These are phyloP conservation scores for Drosophila persimilis DNA, from an alignment of 1,140 invertebrate species.

Conservation along the genomic window DNA sequence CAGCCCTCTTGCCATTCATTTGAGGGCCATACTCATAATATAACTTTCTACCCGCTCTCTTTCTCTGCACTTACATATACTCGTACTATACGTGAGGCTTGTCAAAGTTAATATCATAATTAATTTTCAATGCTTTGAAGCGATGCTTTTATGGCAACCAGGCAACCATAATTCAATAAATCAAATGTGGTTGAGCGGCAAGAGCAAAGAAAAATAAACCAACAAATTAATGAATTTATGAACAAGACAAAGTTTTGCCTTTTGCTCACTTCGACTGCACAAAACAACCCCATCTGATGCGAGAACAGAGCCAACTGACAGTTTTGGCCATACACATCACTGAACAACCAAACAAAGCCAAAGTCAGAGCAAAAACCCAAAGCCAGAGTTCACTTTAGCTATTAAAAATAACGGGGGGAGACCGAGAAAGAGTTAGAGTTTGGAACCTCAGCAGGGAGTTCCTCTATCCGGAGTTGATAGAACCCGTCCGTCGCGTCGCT, in stretches of 20 bases:
- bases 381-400: constrained; percentile 9
- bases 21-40: background rate
- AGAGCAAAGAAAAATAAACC: constrained; percentile 36
- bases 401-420: background rate
- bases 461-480: background rate
- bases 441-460: constrained; percentile 7
- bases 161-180: constrained; percentile 76
- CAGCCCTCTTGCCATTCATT: background rate
- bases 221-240: constrained; percentile 80
- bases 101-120: constrained; percentile 74
- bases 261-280: constrained; percentile 49
- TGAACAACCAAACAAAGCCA: constrained; percentile 16
- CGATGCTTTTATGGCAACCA: constrained; percentile 68
- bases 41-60: background rate
- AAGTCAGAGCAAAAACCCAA: constrained; percentile 9
- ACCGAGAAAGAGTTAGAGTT: no score
- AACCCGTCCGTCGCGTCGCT: constrained; percentile 7
- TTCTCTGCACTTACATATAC: background rate
- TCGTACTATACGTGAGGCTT: background rate
- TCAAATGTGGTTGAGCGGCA: constrained; percentile 60
- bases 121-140: constrained; percentile 72
- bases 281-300: constrained; percentile 36
- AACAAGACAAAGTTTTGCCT: constrained; percentile 69
- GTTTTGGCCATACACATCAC: constrained; percentile 42
- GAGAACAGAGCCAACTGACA: constrained; percentile 49